These are phyloP conservation scores for Tethya wilhelma DNA, from an alignment of 37 sponge, comb jelly and placozoan species.

Conservation along the genomic window DNA sequence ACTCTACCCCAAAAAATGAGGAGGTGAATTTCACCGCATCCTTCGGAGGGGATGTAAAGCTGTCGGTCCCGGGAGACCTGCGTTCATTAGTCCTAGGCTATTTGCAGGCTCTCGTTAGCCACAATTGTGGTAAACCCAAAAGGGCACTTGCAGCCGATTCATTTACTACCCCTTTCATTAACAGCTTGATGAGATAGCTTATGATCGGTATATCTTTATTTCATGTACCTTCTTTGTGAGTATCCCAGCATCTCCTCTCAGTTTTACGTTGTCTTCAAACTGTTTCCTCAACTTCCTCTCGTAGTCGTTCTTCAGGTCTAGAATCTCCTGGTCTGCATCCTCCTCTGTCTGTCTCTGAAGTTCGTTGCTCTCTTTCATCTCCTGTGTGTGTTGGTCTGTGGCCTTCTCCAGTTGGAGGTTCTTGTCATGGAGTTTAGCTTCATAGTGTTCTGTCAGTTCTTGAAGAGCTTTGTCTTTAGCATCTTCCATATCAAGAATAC, in stretches of 20 bases:
- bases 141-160: no score
- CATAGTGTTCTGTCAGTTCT: conserved; percentile 89
- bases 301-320: conserved; percentile 90
- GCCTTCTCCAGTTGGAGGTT: conserved; percentile 76
- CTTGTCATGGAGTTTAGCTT: conserved; percentile 82
- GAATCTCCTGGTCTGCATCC: conserved; percentile 93
- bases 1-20: no score
- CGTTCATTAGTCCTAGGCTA: no score
- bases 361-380: conserved; percentile 83
- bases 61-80: no score
- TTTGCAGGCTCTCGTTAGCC: no score
- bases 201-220: no score
- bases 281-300: conserved; percentile 89
- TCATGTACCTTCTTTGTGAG: conserved; percentile 76
- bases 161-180: no score
- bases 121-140: no score
- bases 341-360: conserved; percentile 94
- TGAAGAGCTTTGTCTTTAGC: conserved; percentile 77
- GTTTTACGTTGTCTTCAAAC: conserved; percentile 82
- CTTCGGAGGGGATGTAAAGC: no score
- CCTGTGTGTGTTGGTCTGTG: conserved; percentile 81
- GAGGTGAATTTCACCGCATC: no score
- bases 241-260: conserved; percentile 86
- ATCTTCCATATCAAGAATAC: conserved; percentile 78
- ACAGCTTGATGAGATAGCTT: no score